These are phyloP conservation scores for Drosophila nr. medialis DNA, from an alignment of 2,888 invertebrate species.

Conservation along the genomic window DNA sequence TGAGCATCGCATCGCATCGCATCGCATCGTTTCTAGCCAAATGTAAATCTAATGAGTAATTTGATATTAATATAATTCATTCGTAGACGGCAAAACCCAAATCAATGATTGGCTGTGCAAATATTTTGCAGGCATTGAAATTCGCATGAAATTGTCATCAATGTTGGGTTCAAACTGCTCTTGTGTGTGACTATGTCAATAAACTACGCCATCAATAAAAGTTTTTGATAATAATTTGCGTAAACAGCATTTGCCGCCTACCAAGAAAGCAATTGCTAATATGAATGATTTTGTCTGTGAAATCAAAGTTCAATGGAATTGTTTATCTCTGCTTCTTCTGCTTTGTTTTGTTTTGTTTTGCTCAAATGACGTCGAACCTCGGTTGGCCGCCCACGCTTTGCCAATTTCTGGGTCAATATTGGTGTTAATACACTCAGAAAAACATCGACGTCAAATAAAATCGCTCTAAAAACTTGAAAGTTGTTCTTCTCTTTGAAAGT, in stretches of 20 bases:
- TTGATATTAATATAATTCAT: slow-evolving; percentile 39
- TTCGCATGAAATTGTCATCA: slow-evolving; percentile 64
- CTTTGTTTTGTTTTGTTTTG: not conserved
- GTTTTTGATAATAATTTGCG: slow-evolving; percentile 50
- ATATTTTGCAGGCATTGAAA: slow-evolving; percentile 53
- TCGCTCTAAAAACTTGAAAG: not conserved
- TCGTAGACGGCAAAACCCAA: slow-evolving; percentile 28
- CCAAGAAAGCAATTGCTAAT: slow-evolving; percentile 43
- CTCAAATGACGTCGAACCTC: slow-evolving; percentile 24
- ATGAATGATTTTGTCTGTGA: slow-evolving; percentile 41
- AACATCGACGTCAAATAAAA: not conserved
- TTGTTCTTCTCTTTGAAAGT: not conserved
- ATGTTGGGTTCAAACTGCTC: slow-evolving; percentile 6
- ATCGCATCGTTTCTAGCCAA: slow-evolving; percentile 1
- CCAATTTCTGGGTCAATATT: slow-evolving; percentile 51
- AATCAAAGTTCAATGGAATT: slow-evolving; percentile 68
- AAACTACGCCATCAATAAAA: slow-evolving; percentile 36
- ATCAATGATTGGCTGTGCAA: slow-evolving; percentile 31
- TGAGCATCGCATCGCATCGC: slow-evolving; percentile 27
- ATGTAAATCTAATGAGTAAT: slow-evolving; percentile 60
- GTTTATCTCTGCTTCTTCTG: slow-evolving; percentile 35
- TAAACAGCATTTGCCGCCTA: slow-evolving; percentile 56
- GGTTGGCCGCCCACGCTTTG: slow-evolving; percentile 46
- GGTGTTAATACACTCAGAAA: slow-evolving; percentile 11
- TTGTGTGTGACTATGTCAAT: slow-evolving; percentile 1